Percentiles rank a stretch among this genome's conserved stretches.
Evolutionary conservation across 2,113 vertebrate genomes (phyloP).

Genomic region (Oreochromis niloticus): DNA sequence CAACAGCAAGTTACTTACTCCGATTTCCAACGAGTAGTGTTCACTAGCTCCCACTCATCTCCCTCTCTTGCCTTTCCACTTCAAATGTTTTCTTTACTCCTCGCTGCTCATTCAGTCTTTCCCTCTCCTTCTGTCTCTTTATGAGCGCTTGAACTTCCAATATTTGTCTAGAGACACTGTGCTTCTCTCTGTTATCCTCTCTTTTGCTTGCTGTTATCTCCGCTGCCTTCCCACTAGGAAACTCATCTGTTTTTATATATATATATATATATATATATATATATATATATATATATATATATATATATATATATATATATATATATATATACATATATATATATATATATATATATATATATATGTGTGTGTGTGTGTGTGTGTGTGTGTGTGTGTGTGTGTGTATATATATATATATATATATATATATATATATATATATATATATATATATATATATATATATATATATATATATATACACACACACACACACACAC

Average conservation of each 20-base stretch:
- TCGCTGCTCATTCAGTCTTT: not conserved
- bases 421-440: not conserved
- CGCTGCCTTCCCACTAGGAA: not conserved
- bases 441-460: not conserved
- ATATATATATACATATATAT: no score
- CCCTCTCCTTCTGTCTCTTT: slow-evolving; percentile 15
- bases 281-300: no score
- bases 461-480: not conserved
- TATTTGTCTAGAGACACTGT: slow-evolving; percentile 44
- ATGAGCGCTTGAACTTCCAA: slow-evolving; percentile 42
- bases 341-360: no score
- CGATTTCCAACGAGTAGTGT: slow-evolving; percentile 7
- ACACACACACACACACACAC: no score
- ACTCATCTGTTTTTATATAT: not conserved
- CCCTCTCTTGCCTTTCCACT: slow-evolving; percentile 21
- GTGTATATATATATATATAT: not conserved
- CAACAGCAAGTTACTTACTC: not conserved
- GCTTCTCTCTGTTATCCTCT: slow-evolving; percentile 29
- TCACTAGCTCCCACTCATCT: slow-evolving; percentile 40
- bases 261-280: not conserved
- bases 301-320: no score
- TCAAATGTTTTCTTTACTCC: slow-evolving; percentile 35
- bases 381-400: no score
- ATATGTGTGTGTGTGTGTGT: no score
- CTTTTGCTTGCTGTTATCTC: not conserved